These are phyloP conservation scores for Mycogona germanica DNA, from an alignment of 2,888 invertebrate species.

Conservation along the genomic window DNA sequence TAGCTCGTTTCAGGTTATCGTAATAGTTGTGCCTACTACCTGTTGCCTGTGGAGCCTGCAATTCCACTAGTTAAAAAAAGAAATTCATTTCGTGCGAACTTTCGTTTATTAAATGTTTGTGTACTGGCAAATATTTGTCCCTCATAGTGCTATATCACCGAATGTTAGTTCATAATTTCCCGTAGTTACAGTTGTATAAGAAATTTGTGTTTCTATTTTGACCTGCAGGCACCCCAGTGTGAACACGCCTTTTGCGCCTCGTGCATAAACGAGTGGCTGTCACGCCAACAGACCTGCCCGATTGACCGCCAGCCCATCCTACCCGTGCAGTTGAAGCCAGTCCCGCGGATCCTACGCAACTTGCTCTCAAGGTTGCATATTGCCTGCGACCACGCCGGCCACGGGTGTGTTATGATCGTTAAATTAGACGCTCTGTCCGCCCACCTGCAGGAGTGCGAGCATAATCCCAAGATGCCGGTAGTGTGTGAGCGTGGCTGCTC, in stretches of 20 bases:
- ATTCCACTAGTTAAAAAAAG: too few species aligned
- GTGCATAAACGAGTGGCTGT: constrained; percentile 92
- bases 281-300: constrained; percentile 85
- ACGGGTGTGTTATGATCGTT: constrained; percentile 71
- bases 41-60: too few species aligned
- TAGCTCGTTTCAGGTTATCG: too few species aligned
- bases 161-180: neutral
- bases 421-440: constrained; percentile 72
- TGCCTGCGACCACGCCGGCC: constrained; percentile 77
- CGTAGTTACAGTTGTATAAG: neutral
- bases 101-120: too few species aligned
- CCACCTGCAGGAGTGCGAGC: constrained; percentile 83
- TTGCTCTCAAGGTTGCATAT: constrained; percentile 77
- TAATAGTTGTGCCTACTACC: too few species aligned
- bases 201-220: constrained; percentile 12
- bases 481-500: constrained; percentile 91
- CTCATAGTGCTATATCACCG: neutral
- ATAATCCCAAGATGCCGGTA: constrained; percentile 85
- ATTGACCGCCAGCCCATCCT: constrained; percentile 85
- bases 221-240: constrained; percentile 73
- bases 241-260: constrained; percentile 90
- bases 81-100: too few species aligned
- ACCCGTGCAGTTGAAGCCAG: constrained; percentile 75
- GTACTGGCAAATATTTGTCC: neutral
- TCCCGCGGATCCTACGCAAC: constrained; percentile 86